Evolutionary conservation across 2,113 vertebrate genomes (phyloP).

Genomic region (Oryzias celebensis): DNA sequence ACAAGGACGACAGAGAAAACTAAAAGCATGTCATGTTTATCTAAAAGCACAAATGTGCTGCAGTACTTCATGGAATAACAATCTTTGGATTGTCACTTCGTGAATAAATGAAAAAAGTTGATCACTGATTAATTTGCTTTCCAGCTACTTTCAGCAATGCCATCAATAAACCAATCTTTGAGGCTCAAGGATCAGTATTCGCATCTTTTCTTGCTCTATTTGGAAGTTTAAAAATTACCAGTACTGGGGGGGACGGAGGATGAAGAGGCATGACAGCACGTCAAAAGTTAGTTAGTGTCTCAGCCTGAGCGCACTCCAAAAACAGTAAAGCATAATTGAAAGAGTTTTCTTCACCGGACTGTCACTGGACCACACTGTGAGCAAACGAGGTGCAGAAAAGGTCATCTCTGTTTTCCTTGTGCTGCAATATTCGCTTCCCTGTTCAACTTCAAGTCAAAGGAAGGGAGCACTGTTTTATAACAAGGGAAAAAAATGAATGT

Average conservation of each 20-base stretch:
- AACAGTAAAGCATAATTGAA: conserved; percentile 27
- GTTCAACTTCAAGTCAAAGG: conserved; percentile 2
- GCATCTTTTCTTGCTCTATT: neutral
- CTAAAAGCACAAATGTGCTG: too few relatives aligned
- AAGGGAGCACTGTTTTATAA: conserved; percentile 40
- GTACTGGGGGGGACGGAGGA: neutral
- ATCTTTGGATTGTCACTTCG: too few relatives aligned
- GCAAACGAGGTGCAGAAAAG: conserved; percentile 3
- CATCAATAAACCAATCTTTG: conserved; percentile 1
- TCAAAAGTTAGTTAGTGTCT: neutral
- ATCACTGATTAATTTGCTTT: neutral
- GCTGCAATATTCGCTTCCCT: conserved; percentile 16
- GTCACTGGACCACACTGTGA: neutral
- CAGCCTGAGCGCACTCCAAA: neutral
- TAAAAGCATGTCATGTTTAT: too few relatives aligned
- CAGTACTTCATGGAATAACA: too few relatives aligned
- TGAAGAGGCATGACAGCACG: neutral
- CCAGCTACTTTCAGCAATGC: neutral
- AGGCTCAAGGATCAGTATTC: conserved; percentile 2
- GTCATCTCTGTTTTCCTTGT: conserved; percentile 17
- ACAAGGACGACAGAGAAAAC: too few relatives aligned
- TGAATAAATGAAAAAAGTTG: neutral
- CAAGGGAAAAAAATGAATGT: conserved; percentile 36
- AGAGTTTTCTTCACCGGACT: neutral
- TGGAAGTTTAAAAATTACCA: neutral